Percentiles rank a stretch among this genome's conserved stretches.
phyloP scores from a whole-genome alignment of 2,888 invertebrate species.

The Drosophila percnosoma region DNA sequence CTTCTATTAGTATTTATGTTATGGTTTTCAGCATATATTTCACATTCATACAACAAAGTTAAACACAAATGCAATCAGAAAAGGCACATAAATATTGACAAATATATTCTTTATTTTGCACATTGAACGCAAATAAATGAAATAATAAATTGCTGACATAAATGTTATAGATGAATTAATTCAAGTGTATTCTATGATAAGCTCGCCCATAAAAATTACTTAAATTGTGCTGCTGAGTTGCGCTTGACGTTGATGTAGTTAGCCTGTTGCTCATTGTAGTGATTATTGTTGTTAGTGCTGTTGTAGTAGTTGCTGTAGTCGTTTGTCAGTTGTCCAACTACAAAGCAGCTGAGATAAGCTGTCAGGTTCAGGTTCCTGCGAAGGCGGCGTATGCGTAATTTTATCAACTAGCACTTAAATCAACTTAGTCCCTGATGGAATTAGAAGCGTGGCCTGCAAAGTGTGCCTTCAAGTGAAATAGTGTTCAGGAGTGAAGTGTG shows the following conservation, averaged over 20 bases:
- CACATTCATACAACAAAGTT: neutral
- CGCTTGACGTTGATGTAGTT: constrained; percentile 42
- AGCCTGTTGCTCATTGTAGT: constrained; percentile 24
- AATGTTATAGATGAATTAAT: neutral
- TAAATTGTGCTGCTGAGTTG: constrained; percentile 9
- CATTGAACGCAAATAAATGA: neutral
- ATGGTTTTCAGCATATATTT: neutral
- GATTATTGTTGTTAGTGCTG: neutral
- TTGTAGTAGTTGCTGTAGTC: neutral
- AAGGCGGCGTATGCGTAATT: constrained; percentile 54
- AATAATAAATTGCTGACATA: neutral
- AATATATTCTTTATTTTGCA: neutral
- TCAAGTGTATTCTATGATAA: neutral
- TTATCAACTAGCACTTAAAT: constrained; percentile 50
- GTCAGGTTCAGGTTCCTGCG: constrained; percentile 21
- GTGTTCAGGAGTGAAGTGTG: neutral
- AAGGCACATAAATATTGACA: neutral
- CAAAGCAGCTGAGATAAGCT: constrained; percentile 42
- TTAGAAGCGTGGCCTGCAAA: constrained; percentile 37
- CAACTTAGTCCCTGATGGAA: constrained; percentile 65
- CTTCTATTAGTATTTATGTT: neutral
- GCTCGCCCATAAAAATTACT: neutral
- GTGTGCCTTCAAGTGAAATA: neutral
- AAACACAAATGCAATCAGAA: neutral
- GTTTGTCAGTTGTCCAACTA: constrained; percentile 24